Conservation (phyloP, 2,113 vertebrate genomes). For the Entosphenus tridentatus region DNA sequence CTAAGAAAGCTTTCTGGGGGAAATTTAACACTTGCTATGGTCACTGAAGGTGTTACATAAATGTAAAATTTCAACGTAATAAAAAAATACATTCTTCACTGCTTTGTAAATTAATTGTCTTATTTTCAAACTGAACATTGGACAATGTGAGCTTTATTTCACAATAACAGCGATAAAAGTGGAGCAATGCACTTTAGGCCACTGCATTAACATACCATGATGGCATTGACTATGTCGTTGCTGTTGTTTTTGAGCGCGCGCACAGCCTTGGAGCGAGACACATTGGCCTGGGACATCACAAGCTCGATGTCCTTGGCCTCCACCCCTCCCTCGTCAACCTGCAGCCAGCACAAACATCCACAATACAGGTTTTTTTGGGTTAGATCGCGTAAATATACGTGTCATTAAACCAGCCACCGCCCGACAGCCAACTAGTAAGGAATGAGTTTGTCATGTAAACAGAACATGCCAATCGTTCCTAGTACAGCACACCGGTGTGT, state of each 20-base stretch:
- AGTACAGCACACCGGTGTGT: neutral
- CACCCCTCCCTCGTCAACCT: constrained; percentile 67
- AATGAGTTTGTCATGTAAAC: neutral
- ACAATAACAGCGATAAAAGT: neutral
- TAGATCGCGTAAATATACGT: neutral
- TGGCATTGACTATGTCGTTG: constrained; percentile 93
- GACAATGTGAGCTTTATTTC: neutral
- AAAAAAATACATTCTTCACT: constrained; percentile 3
- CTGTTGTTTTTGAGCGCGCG: constrained; percentile 76
- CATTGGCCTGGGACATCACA: constrained; percentile 91
- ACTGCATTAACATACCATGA: constrained; percentile 38
- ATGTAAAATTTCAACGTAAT: constrained; percentile 7
- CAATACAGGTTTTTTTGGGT: neutral
- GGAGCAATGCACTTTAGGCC: neutral
- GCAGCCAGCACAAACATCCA: neutral
- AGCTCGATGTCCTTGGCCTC: constrained; percentile 78
- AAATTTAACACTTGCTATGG: constrained; percentile 7
- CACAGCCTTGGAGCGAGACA: constrained; percentile 66
- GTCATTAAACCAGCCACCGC: neutral
- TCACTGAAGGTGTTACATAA: constrained; percentile 7
- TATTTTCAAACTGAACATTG: constrained; percentile 1
- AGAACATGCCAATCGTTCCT: neutral
- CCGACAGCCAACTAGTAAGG: neutral
- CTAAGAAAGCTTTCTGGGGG: constrained; percentile 5
- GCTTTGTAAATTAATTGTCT: constrained; percentile 8